These are phyloP conservation scores for Rhabdomys dilectus DNA, from an alignment of 2,113 vertebrate species.

Conservation along the genomic window DNA sequence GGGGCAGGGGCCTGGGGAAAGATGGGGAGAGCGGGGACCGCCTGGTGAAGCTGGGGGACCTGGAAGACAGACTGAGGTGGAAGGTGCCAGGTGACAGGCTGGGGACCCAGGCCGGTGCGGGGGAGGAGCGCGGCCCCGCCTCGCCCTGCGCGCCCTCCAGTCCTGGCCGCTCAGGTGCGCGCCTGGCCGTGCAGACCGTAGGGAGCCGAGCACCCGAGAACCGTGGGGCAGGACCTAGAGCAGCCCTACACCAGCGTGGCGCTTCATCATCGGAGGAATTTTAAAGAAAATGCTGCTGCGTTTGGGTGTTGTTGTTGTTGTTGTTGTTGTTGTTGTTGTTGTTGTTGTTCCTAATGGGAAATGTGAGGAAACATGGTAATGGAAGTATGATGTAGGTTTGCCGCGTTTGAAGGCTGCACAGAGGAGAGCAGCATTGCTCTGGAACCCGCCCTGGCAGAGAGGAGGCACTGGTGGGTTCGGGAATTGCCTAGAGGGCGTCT, in stretches of 20 bases:
- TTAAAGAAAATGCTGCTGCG: constrained; percentile 9
- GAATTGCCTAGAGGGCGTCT: neutral
- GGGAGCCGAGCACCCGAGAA: neutral
- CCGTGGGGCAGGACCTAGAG: neutral
- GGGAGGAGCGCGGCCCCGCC: neutral
- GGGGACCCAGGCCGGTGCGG: neutral
- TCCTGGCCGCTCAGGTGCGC: constrained; percentile 56
- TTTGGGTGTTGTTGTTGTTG: neutral
- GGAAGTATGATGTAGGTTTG: constrained; percentile 16
- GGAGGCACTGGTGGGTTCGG: neutral
- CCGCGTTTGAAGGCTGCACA: neutral
- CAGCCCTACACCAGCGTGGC: neutral
- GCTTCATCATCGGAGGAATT: neutral
- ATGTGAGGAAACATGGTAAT: constrained; percentile 34
- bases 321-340: neutral
- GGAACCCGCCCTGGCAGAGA: neutral
- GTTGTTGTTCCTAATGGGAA: neutral
- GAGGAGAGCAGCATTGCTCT: neutral
- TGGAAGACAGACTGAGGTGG: neutral
- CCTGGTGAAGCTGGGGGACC: neutral
- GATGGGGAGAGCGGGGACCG: neutral
- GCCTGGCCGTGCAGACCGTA: neutral
- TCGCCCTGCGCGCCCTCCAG: neutral
- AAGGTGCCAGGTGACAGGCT: constrained; percentile 6
- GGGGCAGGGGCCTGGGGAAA: neutral